These are phyloP conservation scores for Tyrannus savana DNA, from an alignment of 2,113 vertebrate genomes.

Conservation along the genomic window DNA sequence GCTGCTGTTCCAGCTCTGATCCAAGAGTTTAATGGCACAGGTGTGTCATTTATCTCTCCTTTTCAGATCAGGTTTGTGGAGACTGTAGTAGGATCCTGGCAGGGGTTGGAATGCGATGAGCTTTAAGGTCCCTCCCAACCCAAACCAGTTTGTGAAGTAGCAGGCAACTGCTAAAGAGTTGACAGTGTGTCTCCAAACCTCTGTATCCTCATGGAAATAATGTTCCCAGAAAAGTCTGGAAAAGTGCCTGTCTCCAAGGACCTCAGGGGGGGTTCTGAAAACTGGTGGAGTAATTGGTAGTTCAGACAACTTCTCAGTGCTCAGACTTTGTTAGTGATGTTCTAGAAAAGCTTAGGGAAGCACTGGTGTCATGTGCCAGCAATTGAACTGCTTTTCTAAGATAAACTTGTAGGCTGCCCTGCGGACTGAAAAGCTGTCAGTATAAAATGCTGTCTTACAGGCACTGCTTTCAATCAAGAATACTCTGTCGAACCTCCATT, in stretches of 20 bases:
- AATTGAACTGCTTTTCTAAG: not conserved
- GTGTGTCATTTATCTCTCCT: accelerated
- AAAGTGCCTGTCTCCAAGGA: not conserved
- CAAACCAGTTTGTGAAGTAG: not conserved
- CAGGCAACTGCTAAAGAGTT: accelerated
- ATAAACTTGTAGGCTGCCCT: not conserved
- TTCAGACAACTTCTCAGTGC: not conserved
- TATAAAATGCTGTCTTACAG: not conserved
- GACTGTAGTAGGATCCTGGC: accelerated
- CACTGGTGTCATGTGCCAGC: accelerated
- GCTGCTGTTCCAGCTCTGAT: not conserved
- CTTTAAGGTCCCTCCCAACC: not conserved
- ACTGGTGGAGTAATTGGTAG: not conserved
- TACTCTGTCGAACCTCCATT: not conserved
- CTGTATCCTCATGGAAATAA: accelerated
- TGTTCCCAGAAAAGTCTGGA: not conserved
- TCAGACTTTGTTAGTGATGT: accelerated
- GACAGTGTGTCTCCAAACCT: not conserved
- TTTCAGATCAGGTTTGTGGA: not conserved
- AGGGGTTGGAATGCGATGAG: accelerated
- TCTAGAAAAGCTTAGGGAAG: not conserved
- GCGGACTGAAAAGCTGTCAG: not conserved
- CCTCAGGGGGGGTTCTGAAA: accelerated
- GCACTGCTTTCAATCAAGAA: not conserved
- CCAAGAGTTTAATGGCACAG: accelerated